Base-by-base conservation (phyloP, 2,113 vertebrate species). In the Phaetusa simplex region DNA sequence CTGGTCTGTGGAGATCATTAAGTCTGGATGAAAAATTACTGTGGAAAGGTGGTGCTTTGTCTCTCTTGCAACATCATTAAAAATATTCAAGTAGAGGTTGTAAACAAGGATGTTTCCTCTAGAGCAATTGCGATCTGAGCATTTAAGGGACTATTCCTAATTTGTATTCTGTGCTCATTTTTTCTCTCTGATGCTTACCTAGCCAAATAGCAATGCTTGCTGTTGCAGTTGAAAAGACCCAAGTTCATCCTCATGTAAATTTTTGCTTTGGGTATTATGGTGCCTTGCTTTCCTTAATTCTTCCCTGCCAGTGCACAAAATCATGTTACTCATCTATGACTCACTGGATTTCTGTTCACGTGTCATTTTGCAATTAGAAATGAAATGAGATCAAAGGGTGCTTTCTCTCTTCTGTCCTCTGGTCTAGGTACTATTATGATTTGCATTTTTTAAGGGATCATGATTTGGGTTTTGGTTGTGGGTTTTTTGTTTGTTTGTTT, bases 1-100 rank as follows among this genome's bases (percentile, higher is more conserved):
- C 76, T 92, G 73, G 12, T 88, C 82, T 53, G 43, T 82, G 70
- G 52, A 91, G 55, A 95, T 95, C 74, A 76, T 95, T 96, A 91
- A 71, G 53, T 58, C 59, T 85, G 66, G 58, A 64, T 61, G 79
- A 92, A 95, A 66, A 90, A 94, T n/a, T 76, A 65, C 62, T 71
- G 70, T 81, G 84, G 83, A 89, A 73, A 81, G 64, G 24, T 67
- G 42, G 21, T 78, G 76, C 88, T 76, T 88, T 88, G 56, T 17
- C 34, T 65, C 50, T 71, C 45, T 67, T 71, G 36, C 67, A 90
- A 20, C 27, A 55, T 55, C 52, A 72, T 55, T 94, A 59, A 84
- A 85, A 96, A 79, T 65, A 69, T 42, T 81, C 43, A 90, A 80
- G n/a, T 66, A 34, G 40, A 69, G 27, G 7, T 17, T 65, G 40